Evolutionary conservation across 2,113 vertebrate species (phyloP).

Genomic region (Corythornis cristatus): DNA sequence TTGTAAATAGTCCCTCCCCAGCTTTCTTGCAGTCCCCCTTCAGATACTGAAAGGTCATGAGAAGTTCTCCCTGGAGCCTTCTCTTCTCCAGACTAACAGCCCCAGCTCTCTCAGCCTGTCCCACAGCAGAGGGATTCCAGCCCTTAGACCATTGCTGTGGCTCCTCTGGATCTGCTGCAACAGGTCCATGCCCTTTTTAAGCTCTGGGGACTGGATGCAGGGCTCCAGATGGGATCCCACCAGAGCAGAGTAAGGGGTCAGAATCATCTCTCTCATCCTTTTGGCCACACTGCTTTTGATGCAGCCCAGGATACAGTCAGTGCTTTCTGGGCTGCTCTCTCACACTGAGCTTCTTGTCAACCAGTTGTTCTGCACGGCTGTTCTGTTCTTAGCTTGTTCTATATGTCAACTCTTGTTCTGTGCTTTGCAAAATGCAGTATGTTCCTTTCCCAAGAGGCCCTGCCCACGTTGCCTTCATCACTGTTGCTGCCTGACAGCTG

Average conservation of each 20-base stretch:
- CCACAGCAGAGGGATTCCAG: not conserved
- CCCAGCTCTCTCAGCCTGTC: not conserved
- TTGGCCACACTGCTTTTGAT: not conserved
- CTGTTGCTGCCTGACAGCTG: not conserved
- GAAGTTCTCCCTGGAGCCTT: too few species aligned
- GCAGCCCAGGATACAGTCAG: not conserved
- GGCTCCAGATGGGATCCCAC: not conserved
- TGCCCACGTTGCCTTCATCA: not conserved
- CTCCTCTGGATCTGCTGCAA: not conserved
- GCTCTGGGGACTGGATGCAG: not conserved
- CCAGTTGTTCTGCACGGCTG: too few species aligned
- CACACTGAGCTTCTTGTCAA: not conserved
- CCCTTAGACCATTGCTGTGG: not conserved
- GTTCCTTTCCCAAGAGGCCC: not conserved
- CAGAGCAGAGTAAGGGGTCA: not conserved
- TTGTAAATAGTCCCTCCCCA: not conserved
- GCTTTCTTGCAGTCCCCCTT: not conserved
- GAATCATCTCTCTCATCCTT: not conserved
- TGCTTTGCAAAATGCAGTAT: not conserved
- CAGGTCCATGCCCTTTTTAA: not conserved
- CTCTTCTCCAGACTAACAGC: too few species aligned
- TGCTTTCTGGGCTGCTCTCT: not conserved
- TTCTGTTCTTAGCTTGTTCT: not conserved
- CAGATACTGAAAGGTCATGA: too few species aligned
- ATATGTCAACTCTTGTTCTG: too few species aligned